These are phyloP conservation scores for Papilio protenor DNA, from an alignment of 2,888 invertebrate species.

Conservation along the genomic window DNA sequence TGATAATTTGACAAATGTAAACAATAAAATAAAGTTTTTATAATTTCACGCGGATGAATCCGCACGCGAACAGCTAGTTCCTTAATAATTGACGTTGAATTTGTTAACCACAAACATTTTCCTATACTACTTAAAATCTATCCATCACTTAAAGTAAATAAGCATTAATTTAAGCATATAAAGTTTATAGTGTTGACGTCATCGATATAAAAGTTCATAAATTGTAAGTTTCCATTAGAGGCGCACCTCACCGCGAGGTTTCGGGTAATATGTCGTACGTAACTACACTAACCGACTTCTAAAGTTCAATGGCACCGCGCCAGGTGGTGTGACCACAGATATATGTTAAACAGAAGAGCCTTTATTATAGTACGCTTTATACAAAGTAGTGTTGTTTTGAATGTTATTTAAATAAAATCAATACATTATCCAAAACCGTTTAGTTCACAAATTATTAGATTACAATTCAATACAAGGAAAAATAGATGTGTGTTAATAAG, in stretches of 20 bases:
- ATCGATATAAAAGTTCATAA: slow-evolving; percentile 27
- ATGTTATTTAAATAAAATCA: background rate
- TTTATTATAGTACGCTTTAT: background rate
- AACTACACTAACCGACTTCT: slow-evolving; percentile 56
- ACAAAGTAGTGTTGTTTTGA: background rate
- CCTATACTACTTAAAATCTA: background rate
- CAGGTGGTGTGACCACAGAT: slow-evolving; percentile 65
- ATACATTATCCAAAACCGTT: background rate
- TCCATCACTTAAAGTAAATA: background rate
- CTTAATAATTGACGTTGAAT: no score
- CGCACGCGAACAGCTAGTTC: no score
- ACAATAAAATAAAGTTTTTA: no score
- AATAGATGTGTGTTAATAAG: no score
- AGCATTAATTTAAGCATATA: background rate
- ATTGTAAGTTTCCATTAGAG: slow-evolving; percentile 44
- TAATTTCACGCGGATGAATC: no score
- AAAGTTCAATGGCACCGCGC: slow-evolving; percentile 71
- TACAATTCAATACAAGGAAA: no score
- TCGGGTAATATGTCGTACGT: slow-evolving; percentile 62
- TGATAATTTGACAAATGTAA: no score
- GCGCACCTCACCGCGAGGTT: slow-evolving; percentile 56
- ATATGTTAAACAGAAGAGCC: slow-evolving; percentile 57
- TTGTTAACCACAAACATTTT: no score
- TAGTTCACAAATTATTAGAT: no score
- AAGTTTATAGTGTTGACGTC: slow-evolving; percentile 25